phyloP scores from a whole-genome alignment of 2,888 invertebrate species.

The Ichneumoninae sp. region DNA sequence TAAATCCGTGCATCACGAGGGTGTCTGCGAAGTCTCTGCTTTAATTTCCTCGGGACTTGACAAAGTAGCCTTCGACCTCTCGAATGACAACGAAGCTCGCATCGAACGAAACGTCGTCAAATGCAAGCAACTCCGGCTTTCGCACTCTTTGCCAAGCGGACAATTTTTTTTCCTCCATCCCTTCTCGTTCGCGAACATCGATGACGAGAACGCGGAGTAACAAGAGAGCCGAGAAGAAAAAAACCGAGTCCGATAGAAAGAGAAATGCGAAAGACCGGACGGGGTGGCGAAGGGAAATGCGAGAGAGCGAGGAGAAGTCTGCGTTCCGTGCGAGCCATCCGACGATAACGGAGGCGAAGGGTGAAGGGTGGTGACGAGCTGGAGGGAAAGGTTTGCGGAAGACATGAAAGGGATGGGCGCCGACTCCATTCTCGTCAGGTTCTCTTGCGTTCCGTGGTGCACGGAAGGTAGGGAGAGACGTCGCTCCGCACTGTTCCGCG shows the following conservation, averaged over 20 bases:
- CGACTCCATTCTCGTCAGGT: slow-evolving; percentile 53
- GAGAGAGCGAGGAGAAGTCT: slow-evolving; percentile 43
- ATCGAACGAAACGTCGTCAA: too few species aligned
- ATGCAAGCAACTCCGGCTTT: too few species aligned
- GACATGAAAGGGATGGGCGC: slow-evolving; percentile 75
- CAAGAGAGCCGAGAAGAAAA: slow-evolving; percentile 49
- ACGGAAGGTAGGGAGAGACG: slow-evolving; percentile 6
- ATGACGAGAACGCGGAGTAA: slow-evolving; percentile 11
- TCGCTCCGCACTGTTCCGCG: slow-evolving; percentile 19
- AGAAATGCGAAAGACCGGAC: slow-evolving; percentile 52
- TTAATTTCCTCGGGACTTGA: too few species aligned
- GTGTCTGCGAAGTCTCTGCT: too few species aligned
- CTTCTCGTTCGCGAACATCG: slow-evolving; percentile 3
- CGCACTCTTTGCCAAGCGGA: not conserved
- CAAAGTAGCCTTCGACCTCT: too few species aligned
- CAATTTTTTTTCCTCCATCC: slow-evolving; percentile 1
- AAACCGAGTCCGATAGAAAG: slow-evolving; percentile 71
- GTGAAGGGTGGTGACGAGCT: slow-evolving; percentile 40
- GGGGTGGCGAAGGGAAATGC: not conserved
- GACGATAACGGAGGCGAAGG: slow-evolving; percentile 37
- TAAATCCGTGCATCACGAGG: too few species aligned
- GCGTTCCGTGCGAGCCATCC: slow-evolving; percentile 29
- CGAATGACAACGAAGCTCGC: too few species aligned
- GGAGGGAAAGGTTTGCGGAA: slow-evolving; percentile 71
- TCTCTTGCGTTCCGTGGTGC: too few species aligned